Conservation (phyloP, 2,113 vertebrate species). For the Phylloscopus trochilus region DNA sequence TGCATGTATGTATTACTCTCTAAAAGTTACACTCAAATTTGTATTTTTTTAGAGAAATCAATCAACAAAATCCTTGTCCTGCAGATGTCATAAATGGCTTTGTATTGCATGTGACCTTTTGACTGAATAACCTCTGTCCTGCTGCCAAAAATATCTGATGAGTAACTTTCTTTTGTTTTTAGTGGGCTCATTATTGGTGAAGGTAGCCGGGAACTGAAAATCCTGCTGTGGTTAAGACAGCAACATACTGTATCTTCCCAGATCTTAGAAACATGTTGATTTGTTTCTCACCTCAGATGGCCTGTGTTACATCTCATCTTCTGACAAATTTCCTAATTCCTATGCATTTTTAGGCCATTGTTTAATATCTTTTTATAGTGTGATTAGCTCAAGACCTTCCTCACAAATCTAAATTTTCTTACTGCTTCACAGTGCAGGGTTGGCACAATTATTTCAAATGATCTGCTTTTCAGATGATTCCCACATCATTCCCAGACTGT, state of each 20-base stretch:
- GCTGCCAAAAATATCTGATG: not conserved
- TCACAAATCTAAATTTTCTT: conserved; percentile 22
- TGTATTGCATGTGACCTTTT: not conserved
- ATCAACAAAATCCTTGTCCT: not conserved
- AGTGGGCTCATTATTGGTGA: not conserved
- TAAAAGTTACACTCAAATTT: not conserved
- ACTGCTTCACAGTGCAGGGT: conserved; percentile 18
- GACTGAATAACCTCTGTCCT: not conserved
- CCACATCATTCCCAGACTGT: conserved; percentile 68
- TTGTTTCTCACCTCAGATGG: conserved; percentile 31
- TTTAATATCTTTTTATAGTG: conserved; percentile 25
- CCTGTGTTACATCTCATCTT: conserved; percentile 10
- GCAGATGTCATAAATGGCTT: not conserved
- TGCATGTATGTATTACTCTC: not conserved
- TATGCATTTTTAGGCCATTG: conserved; percentile 20
- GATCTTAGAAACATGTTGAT: not conserved
- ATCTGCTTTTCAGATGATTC: conserved; percentile 63
- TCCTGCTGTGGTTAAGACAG: not conserved
- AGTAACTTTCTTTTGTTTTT: not conserved
- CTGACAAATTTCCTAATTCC: not conserved
- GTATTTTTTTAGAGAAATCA: not conserved
- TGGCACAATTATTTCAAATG: conserved; percentile 56
- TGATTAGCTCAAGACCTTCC: not conserved
- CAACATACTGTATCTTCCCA: not conserved
- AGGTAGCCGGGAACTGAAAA: not conserved